These are phyloP conservation scores for Notolabrus celidotus DNA, from an alignment of 2,797 vertebrate species.

Conservation along the genomic window DNA sequence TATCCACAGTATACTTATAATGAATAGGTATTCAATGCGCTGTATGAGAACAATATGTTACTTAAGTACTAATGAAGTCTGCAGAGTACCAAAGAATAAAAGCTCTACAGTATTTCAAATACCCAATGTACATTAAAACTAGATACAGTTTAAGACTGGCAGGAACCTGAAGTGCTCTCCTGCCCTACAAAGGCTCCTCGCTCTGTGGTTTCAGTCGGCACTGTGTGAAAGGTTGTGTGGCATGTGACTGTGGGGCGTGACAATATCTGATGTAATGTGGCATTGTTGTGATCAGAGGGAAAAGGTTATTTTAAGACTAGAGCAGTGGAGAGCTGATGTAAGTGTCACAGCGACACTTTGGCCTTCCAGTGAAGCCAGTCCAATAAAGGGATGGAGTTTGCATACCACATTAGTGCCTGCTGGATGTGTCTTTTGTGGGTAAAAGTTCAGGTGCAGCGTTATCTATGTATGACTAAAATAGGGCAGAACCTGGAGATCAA, in stretches of 20 bases:
- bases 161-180: not conserved
- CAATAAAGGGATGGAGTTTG: slow-evolving; percentile 8
- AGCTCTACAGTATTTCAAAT: not conserved
- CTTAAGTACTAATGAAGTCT: not conserved
- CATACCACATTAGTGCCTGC: not conserved
- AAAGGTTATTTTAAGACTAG: slow-evolving; percentile 65
- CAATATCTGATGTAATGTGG: slow-evolving; percentile 39
- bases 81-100: not conserved
- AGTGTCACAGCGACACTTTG: slow-evolving; percentile 3
- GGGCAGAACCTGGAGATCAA: slow-evolving; percentile 7
- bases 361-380: not conserved
- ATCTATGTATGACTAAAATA: slow-evolving; percentile 17
- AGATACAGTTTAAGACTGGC: not conserved
- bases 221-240: slow-evolving; percentile 63
- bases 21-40: not conserved
- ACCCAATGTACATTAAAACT: not conserved
- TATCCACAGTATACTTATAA: not conserved
- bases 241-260: slow-evolving; percentile 61
- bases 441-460: slow-evolving; percentile 24
- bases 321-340: slow-evolving; percentile 25
- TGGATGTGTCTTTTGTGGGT: slow-evolving; percentile 6
- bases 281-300: slow-evolving; percentile 38
- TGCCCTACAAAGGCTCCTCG: not conserved
- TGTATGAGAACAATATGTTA: not conserved
- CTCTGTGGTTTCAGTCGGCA: slow-evolving; percentile 18